phyloP scores from a whole-genome alignment of 2,888 invertebrate species.

The Dryobota labecula region DNA sequence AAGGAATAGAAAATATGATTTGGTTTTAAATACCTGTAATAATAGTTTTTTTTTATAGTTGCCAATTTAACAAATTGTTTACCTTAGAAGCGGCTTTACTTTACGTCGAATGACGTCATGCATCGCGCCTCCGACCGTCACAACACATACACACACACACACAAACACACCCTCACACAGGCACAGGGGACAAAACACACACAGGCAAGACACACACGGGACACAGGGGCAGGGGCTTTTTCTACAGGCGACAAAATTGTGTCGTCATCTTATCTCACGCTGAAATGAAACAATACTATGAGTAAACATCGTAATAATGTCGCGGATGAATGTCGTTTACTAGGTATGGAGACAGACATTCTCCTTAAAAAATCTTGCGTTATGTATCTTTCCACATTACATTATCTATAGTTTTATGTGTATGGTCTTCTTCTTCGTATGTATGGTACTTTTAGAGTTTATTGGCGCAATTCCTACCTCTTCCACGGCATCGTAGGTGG shows the following conservation, averaged over 20 bases:
- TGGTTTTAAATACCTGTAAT: neutral
- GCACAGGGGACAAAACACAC: no score
- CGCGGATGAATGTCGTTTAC: neutral
- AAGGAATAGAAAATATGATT: neutral
- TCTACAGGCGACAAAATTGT: neutral
- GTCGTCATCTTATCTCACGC: neutral
- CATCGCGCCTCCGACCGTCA: neutral
- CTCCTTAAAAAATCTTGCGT: conserved; percentile 3
- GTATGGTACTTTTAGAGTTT: neutral
- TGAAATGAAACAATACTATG: neutral
- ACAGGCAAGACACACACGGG: no score
- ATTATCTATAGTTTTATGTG: neutral
- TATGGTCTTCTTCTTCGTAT: neutral
- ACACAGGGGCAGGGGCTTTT: no score
- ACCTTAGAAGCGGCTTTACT: neutral
- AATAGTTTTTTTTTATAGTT: neutral
- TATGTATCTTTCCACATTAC: neutral
- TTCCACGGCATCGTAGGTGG: neutral
- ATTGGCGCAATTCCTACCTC: neutral
- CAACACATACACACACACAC: no score
- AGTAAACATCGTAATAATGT: neutral
- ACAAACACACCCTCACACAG: no score
- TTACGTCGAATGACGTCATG: neutral
- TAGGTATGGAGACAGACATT: neutral
- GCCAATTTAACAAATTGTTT: neutral